Evolutionary conservation across 2,113 vertebrate species (phyloP).

Genomic region (Gymnarchus niloticus): DNA sequence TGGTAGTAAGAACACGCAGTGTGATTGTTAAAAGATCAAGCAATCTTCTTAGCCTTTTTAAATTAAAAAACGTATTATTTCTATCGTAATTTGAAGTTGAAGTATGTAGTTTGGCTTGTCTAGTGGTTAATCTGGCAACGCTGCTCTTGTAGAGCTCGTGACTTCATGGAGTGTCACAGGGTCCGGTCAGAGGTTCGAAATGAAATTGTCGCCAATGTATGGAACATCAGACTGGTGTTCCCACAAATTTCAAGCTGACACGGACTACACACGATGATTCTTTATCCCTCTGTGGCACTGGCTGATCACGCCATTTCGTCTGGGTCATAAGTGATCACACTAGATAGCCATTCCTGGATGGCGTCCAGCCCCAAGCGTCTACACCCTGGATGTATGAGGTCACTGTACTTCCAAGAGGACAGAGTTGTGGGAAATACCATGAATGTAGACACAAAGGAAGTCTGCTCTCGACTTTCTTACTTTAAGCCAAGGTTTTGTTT

Average conservation of each 20-base stretch:
- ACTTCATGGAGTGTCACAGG: background rate
- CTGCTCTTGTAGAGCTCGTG: background rate
- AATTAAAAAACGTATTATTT: no score
- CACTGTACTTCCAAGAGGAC: constrained; percentile 4
- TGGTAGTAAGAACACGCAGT: background rate
- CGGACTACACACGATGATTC: background rate
- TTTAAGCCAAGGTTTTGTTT: background rate
- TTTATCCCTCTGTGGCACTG: background rate
- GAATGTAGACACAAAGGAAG: background rate
- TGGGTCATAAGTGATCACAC: background rate
- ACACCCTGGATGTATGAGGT: constrained; percentile 12
- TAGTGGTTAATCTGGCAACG: background rate
- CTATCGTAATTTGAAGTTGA: no score
- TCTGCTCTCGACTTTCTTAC: background rate
- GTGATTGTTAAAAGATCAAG: background rate
- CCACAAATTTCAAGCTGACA: background rate
- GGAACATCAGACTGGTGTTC: background rate
- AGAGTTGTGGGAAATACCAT: constrained; percentile 25
- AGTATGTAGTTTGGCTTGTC: background rate
- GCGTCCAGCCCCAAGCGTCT: background rate
- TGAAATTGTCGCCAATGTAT: background rate
- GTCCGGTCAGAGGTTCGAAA: background rate
- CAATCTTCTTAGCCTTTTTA: background rate
- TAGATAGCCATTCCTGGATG: constrained; percentile 8
- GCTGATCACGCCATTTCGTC: background rate